These are phyloP conservation scores for Aphidius colemani DNA, from an alignment of 2,888 invertebrate species.

Conservation along the genomic window DNA sequence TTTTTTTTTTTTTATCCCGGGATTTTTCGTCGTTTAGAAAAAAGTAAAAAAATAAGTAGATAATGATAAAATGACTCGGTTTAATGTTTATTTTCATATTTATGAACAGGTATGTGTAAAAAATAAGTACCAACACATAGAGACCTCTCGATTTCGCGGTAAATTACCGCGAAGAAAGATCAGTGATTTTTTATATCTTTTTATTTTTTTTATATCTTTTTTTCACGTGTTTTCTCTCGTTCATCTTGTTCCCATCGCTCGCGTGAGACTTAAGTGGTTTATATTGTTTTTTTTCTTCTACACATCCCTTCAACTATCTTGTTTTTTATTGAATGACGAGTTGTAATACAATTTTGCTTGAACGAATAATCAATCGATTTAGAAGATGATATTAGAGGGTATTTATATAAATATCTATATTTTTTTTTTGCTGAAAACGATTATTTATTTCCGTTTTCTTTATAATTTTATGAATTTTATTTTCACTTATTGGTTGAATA, in stretches of 20 bases:
- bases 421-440: constrained; percentile 34
- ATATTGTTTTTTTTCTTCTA: constrained; percentile 28
- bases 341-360: constrained; percentile 54
- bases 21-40: too few species aligned
- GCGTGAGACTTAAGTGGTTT: constrained; percentile 55
- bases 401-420: not conserved
- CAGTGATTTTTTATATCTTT: constrained; percentile 4
- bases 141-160: not conserved
- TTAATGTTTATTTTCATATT: too few species aligned
- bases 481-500: constrained; percentile 11
- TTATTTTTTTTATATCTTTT: constrained; percentile 8
- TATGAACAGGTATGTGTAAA: not conserved
- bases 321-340: constrained; percentile 55
- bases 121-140: not conserved
- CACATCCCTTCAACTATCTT: constrained; percentile 38
- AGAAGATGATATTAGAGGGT: constrained; percentile 44
- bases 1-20: too few species aligned
- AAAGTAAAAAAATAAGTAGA: too few species aligned
- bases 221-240: constrained; percentile 19
- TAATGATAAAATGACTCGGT: too few species aligned
- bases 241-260: constrained; percentile 26
- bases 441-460: constrained; percentile 45
- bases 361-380: constrained; percentile 57
- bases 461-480: constrained; percentile 17
- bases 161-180: not conserved